phyloP scores from a whole-genome alignment of 2,797 vertebrate species.

The Myotis myotis region DNA sequence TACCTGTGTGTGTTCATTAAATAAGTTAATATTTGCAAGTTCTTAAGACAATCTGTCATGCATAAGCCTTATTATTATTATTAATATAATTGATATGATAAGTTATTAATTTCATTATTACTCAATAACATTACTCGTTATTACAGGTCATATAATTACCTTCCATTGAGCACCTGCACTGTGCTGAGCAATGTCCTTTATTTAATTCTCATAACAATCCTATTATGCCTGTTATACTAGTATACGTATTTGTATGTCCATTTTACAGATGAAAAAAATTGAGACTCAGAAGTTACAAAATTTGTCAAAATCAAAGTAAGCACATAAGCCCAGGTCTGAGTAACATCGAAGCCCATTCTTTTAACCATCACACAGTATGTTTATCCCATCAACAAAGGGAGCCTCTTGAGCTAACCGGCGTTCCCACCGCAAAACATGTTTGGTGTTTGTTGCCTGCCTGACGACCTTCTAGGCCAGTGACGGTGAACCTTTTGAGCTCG shows the following conservation, averaged over 20 bases:
- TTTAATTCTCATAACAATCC: neutral
- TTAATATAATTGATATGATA: neutral
- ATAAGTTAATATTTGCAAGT: neutral
- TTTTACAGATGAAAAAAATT: constrained; percentile 39
- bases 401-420: neutral
- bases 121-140: neutral
- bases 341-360: neutral
- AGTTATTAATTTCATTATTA: neutral
- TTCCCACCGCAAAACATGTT: neutral
- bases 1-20: neutral
- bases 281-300: neutral
- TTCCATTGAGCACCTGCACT: neutral
- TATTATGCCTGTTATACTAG: neutral
- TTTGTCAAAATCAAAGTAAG: neutral
- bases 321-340: neutral
- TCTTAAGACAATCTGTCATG: neutral
- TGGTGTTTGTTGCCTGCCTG: neutral
- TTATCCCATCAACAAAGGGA: neutral
- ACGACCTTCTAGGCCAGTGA: neutral
- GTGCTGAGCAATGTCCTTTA: neutral
- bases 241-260: neutral
- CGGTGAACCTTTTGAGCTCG: too few relatives aligned
- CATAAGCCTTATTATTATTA: neutral
- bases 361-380: neutral
- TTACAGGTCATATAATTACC: neutral